Percentiles rank a stretch among this genome's conserved stretches.
Evolutionary conservation across 2,888 invertebrate genomes (phyloP).

Genomic region (Ectemnius continuus): DNA sequence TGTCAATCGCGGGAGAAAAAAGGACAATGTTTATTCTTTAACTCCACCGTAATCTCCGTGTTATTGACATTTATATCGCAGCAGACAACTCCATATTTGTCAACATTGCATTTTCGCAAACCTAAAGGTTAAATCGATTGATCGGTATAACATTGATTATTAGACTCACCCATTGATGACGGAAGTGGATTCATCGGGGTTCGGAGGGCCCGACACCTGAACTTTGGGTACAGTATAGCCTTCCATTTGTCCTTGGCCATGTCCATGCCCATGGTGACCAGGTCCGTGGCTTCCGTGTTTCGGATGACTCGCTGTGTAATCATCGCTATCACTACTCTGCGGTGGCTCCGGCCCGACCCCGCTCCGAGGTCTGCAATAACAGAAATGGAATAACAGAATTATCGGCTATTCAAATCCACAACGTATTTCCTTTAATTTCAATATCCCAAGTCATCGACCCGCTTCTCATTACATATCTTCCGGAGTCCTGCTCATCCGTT

Average conservation of each 20-base stretch:
- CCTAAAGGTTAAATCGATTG: too few species aligned
- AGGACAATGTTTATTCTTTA: too few species aligned
- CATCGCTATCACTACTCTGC: constrained; percentile 75
- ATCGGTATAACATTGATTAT: not conserved
- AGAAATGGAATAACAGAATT: constrained; percentile 46
- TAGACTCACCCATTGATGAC: constrained; percentile 70
- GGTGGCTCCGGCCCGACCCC: constrained; percentile 72
- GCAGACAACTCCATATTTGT: too few species aligned
- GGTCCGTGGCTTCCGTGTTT: constrained; percentile 17
- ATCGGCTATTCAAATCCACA: not conserved
- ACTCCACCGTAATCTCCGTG: too few species aligned
- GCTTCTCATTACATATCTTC: not conserved
- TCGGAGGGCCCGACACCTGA: constrained; percentile 72
- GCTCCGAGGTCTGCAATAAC: constrained; percentile 71
- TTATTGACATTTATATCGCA: not conserved
- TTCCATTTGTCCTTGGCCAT: constrained; percentile 64
- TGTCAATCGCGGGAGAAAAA: too few species aligned
- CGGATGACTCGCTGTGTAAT: constrained; percentile 67
- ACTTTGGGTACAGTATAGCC: constrained; percentile 71
- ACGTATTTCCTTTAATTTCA: not conserved
- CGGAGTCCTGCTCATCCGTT: not conserved
- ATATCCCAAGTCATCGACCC: not conserved
- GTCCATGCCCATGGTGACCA: constrained; percentile 59
- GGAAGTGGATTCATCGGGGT: constrained; percentile 65
- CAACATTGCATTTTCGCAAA: too few species aligned